Evolutionary conservation across 2,113 vertebrate genomes (phyloP), one percentile per base, ranked within the genome.

Genomic region (Cynocephalus volans): DNA sequence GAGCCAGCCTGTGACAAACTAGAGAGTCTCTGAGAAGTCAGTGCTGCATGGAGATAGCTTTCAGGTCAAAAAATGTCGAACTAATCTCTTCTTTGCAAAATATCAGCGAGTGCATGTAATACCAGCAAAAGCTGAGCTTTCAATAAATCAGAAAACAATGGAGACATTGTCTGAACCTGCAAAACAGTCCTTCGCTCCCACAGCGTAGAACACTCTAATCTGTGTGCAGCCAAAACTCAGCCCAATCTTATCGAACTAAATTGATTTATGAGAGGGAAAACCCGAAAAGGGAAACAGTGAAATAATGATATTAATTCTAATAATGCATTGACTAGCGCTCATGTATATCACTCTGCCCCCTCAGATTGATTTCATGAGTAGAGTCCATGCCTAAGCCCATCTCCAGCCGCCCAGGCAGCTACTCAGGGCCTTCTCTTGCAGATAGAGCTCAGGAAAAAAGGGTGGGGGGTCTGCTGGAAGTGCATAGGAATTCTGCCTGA

Each of bases 271-370:
- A 94, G 96, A 97, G 88, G 81, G 93, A 95, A 97, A 96, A 75
- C 88, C 97, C 80, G 94, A 93, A 98, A 97, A 96, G n/a, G 84
- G 92, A 97, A 97, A 93, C 89, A 93, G 95, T 80, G 95, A 97
- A 97, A 98, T 97, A 96, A 97, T 97, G 93, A 96, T 96, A 96
- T 94, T 97, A 98, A 95, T 97, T 97, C 96, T 97, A 97, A 97
- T 98, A 96, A 95, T 90, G 88, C 89, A 94, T 88, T 96, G 97
- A 97, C 94, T 90, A 82, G 92, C 31, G 64, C 33, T 36, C 41
- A 8, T 77, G 97, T 97, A 97, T 98, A 96, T 97, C 96, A 97
- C 52, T 81, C 85, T 94, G 90, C 70, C 67, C 56, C 50, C 60
- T 97, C 92, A 93, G 97, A 97, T 93, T 93, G 95, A 96, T 97